Conservation (phyloP, 2,888 invertebrate genomes). For the Mythimna pallens region DNA sequence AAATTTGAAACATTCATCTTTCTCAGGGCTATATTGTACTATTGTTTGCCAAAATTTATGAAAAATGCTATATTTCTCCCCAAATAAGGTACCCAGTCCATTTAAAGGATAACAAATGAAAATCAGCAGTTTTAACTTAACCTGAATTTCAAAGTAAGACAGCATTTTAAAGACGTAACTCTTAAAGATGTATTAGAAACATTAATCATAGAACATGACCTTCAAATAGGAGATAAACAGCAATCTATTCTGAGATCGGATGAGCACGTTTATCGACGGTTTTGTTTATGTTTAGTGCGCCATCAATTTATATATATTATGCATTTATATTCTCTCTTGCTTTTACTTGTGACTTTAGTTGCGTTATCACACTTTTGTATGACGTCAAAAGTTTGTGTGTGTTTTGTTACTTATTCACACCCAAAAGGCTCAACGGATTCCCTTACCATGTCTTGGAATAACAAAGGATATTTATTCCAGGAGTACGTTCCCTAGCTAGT, state of each 20-base stretch:
- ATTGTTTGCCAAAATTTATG: too few species aligned
- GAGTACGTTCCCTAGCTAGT: too few species aligned
- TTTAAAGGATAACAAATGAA: neutral
- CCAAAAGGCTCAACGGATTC: too few species aligned
- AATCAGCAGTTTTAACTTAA: neutral
- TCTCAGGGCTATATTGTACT: too few species aligned
- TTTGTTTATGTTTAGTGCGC: conserved; percentile 31
- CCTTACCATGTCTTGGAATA: too few species aligned
- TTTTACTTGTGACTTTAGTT: conserved; percentile 9
- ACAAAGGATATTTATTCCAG: too few species aligned
- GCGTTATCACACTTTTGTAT: too few species aligned
- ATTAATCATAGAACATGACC: conserved; percentile 36
- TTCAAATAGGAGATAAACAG: conserved; percentile 43
- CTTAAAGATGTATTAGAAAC: neutral
- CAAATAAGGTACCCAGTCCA: too few species aligned
- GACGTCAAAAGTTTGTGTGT: too few species aligned
- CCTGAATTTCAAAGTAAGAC: neutral
- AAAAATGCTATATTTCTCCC: too few species aligned
- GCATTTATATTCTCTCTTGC: conserved; percentile 31
- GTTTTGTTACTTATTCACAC: too few species aligned
- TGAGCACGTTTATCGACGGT: conserved; percentile 30
- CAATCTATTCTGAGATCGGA: conserved; percentile 42
- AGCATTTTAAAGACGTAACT: conserved; percentile 5
- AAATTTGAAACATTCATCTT: too few species aligned
- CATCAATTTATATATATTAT: conserved; percentile 19